phyloP scores from a whole-genome alignment of 2,113 vertebrate species.

The Dromas ardeola region DNA sequence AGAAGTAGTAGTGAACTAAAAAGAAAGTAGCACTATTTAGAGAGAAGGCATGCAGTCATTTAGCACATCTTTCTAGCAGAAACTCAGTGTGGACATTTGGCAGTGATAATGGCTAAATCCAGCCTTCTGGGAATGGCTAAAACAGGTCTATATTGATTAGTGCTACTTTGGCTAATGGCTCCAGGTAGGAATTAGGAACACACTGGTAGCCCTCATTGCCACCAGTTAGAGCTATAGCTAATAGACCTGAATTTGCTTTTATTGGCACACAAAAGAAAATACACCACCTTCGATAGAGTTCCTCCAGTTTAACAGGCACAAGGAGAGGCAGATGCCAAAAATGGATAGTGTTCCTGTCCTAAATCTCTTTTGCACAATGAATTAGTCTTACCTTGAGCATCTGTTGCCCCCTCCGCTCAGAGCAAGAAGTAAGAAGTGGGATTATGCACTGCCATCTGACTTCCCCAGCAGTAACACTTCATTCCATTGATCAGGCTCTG shows the following conservation, averaged over 20 bases:
- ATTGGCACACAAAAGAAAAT: background rate
- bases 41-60: background rate
- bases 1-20: background rate
- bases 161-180: background rate
- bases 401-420: background rate
- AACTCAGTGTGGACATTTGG: background rate
- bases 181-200: background rate
- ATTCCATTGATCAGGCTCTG: slow-evolving; percentile 16
- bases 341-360: background rate
- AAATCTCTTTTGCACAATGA: background rate
- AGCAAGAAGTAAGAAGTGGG: background rate
- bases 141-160: background rate
- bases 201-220: background rate
- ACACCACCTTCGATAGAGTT: background rate
- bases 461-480: background rate
- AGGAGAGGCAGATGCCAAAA: background rate
- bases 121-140: background rate
- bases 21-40: background rate
- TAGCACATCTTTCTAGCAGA: background rate
- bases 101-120: background rate
- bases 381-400: background rate
- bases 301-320: background rate
- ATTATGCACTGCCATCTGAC: background rate
- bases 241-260: background rate
- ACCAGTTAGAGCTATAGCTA: background rate